Conservation (phyloP, 2,113 vertebrate species). For the Burhinus oedicnemus region DNA sequence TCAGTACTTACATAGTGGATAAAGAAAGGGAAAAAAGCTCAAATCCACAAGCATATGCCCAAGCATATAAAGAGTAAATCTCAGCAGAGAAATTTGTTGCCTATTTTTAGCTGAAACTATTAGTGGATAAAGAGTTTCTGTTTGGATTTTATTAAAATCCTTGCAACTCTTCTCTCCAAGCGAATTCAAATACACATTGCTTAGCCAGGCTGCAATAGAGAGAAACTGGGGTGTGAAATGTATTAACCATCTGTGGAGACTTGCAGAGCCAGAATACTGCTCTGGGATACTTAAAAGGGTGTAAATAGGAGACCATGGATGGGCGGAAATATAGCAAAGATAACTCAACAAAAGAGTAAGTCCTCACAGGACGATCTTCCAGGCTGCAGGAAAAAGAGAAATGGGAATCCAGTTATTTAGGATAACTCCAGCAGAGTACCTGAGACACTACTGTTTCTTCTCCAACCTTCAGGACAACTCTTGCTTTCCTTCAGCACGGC, state of each 20-base stretch:
- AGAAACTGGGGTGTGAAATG: not conserved
- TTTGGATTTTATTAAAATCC: constrained; percentile 24
- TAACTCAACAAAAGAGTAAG: not conserved
- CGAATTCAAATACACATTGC: not conserved
- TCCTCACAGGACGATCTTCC: not conserved
- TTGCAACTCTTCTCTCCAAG: not conserved
- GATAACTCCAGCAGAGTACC: not conserved
- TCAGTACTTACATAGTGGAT: not conserved
- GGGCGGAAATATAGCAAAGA: not conserved
- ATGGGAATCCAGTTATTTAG: not conserved
- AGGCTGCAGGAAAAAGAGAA: not conserved
- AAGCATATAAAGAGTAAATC: not conserved
- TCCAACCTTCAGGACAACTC: not conserved
- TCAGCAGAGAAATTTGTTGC: constrained; percentile 19
- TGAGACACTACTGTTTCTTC: not conserved
- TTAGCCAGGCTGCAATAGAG: not conserved
- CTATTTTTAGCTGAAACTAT: constrained; percentile 55
- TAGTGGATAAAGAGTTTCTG: constrained; percentile 39
- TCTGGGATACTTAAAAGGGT: not conserved
- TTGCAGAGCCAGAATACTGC: not conserved
- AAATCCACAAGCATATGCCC: not conserved
- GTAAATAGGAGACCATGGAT: not conserved
- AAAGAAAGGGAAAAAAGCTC: not conserved
- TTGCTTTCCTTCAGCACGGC: not conserved
- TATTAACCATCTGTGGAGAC: not conserved